Evolutionary conservation across 2,797 vertebrate species (phyloP).

Genomic region (Pseudochirops cupreus): DNA sequence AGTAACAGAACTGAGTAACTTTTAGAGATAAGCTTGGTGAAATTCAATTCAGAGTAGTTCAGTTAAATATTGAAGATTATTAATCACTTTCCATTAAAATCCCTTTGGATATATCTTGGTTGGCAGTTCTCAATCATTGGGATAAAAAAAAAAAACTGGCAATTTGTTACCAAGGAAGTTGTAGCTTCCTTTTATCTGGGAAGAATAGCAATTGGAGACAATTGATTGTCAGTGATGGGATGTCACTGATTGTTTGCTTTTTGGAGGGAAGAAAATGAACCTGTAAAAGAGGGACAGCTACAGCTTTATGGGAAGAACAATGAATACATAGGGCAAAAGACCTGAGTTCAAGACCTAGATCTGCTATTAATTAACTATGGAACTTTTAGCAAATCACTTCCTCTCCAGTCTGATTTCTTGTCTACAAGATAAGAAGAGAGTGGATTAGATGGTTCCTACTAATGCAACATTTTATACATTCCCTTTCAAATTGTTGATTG

Average conservation of each 20-base stretch:
- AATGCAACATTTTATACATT: not conserved
- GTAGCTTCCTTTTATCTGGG: not conserved
- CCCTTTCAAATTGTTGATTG: not conserved
- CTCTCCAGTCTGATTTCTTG: not conserved
- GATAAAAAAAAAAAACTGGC: not conserved
- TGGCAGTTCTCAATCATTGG: not conserved
- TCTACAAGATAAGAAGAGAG: not conserved
- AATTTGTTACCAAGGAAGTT: constrained; percentile 19
- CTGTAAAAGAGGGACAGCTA: not conserved
- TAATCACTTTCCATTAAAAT: constrained; percentile 57
- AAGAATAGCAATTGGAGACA: not conserved
- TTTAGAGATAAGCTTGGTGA: constrained; percentile 22
- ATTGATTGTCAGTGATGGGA: not conserved
- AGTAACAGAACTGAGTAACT: not conserved
- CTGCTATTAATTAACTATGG: not conserved
- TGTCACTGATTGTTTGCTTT: not conserved
- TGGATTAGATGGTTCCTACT: not conserved
- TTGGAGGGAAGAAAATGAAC: not conserved
- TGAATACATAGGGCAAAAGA: not conserved
- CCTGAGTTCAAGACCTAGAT: not conserved
- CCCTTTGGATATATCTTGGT: not conserved
- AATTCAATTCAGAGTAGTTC: constrained; percentile 57
- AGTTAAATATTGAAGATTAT: constrained; percentile 64
- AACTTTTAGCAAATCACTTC: not conserved
- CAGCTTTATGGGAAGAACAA: not conserved